Evolutionary conservation across 2,113 vertebrate genomes (phyloP), one percentile per base, ranked within the genome.

Genomic region (Caloenas nicobarica): DNA sequence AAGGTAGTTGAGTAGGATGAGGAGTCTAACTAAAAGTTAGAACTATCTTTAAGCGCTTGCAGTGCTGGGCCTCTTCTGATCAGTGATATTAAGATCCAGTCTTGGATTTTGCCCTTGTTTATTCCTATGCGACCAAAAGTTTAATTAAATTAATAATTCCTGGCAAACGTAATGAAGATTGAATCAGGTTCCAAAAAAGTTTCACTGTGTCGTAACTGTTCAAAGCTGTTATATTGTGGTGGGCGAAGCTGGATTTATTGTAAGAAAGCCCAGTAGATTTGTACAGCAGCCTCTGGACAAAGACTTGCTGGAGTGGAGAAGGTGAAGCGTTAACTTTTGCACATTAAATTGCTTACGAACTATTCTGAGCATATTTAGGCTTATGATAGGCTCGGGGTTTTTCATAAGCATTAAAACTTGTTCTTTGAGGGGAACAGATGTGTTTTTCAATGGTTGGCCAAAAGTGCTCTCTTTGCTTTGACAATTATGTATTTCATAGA

Each of bases 351-450:
- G 40, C 33, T 84, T 89, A 83, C 2, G 8, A 93, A 88, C 36
- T 83, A 83, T 46, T 73, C 81, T 70, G 58, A 82, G 51, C 15
- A 31, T 53, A 80, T 82, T 88, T 86, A 77, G 84, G 66, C n/a
- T 89, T 79, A 83, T n/a, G 69, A 65, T 74, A 86, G 65, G 44
- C 48, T 87, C 74, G 56, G 29, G 54, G 15, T 24, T 91, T 86
- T 84, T 92, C 61, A 29, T 21, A 86, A 77, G 31, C 29, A 48
- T 61, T 61, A 69, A 86, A 82, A 65, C 17, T 74, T 72, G 38
- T 53, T 94, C 93, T 88, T 84, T 71, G 50, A 40, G 50, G 81
- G 36, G 13, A 92, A 92, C 88, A 94, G 81, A 89, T 89, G 93
- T 92, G 60, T 46, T 91, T 95, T 87, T 68, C 77, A 65, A 10